Percentiles rank a stretch among this genome's conserved stretches.
Conservation (phyloP, 1,140 invertebrate genomes). For the Drosophila triauraria region DNA sequence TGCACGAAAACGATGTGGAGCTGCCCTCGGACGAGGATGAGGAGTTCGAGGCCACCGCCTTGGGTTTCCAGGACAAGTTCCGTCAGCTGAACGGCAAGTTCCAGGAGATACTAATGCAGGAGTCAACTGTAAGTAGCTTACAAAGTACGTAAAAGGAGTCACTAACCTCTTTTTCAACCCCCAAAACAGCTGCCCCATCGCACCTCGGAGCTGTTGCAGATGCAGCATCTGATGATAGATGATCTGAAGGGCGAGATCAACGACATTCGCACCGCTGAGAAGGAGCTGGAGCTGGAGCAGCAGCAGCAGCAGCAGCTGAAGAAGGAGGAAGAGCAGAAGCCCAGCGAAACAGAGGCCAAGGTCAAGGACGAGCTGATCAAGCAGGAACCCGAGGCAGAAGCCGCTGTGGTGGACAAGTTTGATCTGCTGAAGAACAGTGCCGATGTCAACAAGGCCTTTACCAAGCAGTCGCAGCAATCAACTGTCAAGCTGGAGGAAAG, state of each 20-base stretch:
- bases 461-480: constrained; percentile 31
- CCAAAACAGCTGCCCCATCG: constrained; percentile 71
- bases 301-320: constrained; percentile 58
- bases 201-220: constrained; percentile 74
- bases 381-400: constrained; percentile 45
- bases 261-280: constrained; percentile 65
- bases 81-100: constrained; percentile 92
- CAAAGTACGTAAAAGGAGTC: background rate
- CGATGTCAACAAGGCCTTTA: constrained; percentile 66
- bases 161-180: background rate
- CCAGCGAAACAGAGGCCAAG: constrained; percentile 34
- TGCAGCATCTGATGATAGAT: constrained; percentile 78
- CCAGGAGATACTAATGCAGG: constrained; percentile 91
- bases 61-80: constrained; percentile 91
- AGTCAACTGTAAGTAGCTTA: constrained; percentile 90
- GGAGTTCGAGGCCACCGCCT: constrained; percentile 91
- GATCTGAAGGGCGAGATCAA: constrained; percentile 75
- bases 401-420: constrained; percentile 62
- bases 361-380: constrained; percentile 81
- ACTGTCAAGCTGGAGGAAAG: constrained; percentile 53
- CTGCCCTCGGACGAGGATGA: constrained; percentile 91
- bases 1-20: constrained; percentile 89
- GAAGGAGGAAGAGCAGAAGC: constrained; percentile 52
- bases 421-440: constrained; percentile 76
- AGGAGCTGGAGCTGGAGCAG: constrained; percentile 60